phyloP scores from a whole-genome alignment of 2,888 invertebrate species.

The Drosophila demipolita region DNA sequence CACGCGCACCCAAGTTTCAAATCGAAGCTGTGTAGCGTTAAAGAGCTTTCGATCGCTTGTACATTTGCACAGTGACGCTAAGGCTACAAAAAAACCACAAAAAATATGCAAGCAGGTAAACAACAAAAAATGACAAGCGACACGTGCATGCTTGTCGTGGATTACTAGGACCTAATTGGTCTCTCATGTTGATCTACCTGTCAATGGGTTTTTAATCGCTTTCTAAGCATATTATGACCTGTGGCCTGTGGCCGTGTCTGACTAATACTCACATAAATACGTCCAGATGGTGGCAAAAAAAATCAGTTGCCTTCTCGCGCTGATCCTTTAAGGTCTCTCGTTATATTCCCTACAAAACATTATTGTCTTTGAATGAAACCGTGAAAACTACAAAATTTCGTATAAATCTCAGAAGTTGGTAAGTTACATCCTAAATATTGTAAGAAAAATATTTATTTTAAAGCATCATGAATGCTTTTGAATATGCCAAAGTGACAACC shows the following conservation, averaged over 20 bases:
- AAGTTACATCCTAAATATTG: neutral
- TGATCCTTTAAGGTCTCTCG: conserved; percentile 20
- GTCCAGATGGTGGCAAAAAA: neutral
- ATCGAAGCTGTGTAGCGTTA: conserved; percentile 38
- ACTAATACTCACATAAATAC: conserved; percentile 38
- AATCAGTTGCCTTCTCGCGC: conserved; percentile 48
- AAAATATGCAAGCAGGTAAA: neutral
- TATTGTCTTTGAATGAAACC: neutral
- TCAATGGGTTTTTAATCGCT: conserved; percentile 66
- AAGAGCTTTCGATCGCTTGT: conserved; percentile 39
- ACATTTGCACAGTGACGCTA: conserved; percentile 28
- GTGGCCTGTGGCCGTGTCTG: neutral
- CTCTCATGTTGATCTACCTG: conserved; percentile 19
- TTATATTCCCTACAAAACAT: neutral
- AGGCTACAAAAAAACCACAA: neutral
- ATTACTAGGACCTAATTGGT: neutral
- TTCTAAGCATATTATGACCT: conserved; percentile 25
- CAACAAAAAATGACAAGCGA: neutral
- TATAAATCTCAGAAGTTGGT: neutral
- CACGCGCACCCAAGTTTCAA: conserved; percentile 57
- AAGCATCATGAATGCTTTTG: neutral
- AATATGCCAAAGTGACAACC: neutral
- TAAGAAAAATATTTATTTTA: neutral
- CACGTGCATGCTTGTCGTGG: conserved; percentile 56
- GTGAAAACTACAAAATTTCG: neutral